phyloP scores from a whole-genome alignment of 2,888 invertebrate species.

The Caenorhabditis wallacei region DNA sequence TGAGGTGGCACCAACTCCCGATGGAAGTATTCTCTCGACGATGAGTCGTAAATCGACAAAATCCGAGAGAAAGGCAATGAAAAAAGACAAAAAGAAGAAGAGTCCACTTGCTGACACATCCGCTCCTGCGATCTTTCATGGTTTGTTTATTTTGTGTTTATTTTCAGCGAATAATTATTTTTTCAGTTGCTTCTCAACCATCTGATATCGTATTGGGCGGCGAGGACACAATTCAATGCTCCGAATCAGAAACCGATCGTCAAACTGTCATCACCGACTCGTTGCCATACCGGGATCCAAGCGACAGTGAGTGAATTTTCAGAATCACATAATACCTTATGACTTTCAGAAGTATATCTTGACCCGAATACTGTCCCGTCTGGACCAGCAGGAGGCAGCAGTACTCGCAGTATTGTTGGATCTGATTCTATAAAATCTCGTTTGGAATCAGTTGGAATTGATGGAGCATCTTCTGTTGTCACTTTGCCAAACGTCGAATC shows the following conservation, averaged over 20 bases:
- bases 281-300: conserved; percentile 57
- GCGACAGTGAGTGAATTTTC: conserved; percentile 41
- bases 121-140: conserved; percentile 35
- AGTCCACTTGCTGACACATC: conserved; percentile 30
- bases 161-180: neutral
- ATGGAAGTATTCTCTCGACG: conserved; percentile 53
- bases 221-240: conserved; percentile 20
- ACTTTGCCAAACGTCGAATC: conserved; percentile 21
- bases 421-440: conserved; percentile 39
- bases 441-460: conserved; percentile 8
- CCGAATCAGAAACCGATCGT: conserved; percentile 36
- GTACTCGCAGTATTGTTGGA: conserved; percentile 48
- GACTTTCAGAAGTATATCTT: conserved; percentile 37
- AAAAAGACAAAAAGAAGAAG: conserved; percentile 59
- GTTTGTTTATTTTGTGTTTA: conserved; percentile 5
- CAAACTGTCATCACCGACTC: conserved; percentile 59
- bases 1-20: conserved; percentile 34
- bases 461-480: neutral
- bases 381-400: conserved; percentile 23
- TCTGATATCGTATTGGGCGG: conserved; percentile 44
- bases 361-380: neutral
- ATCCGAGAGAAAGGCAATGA: conserved; percentile 45
- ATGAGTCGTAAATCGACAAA: conserved; percentile 52
- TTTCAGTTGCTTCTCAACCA: conserved; percentile 35
- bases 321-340: neutral